A percentile compares a stretch with the other conserved stretches of the same genome.
These are phyloP conservation scores for Craseonycteris thonglongyai DNA, from an alignment of 2,113 vertebrate genomes.

Conservation along the genomic window DNA sequence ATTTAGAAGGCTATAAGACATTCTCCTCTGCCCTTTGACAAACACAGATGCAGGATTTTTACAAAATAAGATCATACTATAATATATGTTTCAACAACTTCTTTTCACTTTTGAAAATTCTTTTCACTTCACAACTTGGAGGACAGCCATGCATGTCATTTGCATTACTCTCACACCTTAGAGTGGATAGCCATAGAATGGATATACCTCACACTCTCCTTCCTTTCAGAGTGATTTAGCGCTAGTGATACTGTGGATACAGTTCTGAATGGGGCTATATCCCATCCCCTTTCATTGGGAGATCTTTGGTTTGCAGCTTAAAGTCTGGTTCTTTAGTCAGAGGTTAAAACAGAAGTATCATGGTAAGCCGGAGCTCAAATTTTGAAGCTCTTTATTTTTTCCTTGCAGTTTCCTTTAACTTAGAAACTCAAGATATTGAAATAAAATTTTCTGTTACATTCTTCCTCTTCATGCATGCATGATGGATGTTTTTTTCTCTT, in stretches of 20 bases:
- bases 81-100: neutral
- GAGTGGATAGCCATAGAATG: neutral
- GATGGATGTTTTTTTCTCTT: neutral
- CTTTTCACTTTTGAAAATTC: neutral
- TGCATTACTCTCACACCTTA: neutral
- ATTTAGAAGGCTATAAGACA: neutral
- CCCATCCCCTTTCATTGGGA: neutral
- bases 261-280: neutral
- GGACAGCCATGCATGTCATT: neutral
- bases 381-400: neutral
- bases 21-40: neutral
- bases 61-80: neutral
- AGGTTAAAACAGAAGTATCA: neutral
- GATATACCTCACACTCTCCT: neutral
- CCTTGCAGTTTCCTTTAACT: constrained; percentile 13
- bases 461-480: neutral
- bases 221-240: neutral
- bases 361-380: neutral
- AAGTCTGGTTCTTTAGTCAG: neutral
- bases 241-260: neutral
- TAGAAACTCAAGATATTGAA: neutral
- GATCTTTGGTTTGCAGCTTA: neutral
- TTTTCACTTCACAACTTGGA: neutral
- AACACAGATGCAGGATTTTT: neutral
- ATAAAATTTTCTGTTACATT: neutral